Conservation (phyloP, 1,140 invertebrate species). For the Cydia fagiglandana region DNA sequence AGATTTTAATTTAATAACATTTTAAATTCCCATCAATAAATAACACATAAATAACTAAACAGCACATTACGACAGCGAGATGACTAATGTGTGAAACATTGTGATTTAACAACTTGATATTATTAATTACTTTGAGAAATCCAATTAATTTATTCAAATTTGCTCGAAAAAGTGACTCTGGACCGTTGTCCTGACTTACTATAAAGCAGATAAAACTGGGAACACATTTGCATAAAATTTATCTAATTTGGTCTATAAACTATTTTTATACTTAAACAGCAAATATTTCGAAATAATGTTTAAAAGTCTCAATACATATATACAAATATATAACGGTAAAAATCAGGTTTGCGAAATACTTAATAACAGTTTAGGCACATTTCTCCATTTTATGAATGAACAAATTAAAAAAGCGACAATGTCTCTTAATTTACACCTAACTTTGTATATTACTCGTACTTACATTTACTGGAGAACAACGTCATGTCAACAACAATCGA, state of each 20-base stretch:
- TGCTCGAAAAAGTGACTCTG: neutral
- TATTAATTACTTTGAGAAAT: neutral
- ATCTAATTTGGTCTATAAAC: neutral
- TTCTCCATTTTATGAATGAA: slow-evolving; percentile 1
- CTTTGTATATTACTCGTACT: neutral
- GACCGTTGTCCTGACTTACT: neutral
- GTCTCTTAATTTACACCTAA: neutral
- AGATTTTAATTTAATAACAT: slow-evolving; percentile 54
- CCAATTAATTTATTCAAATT: neutral
- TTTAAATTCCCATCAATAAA: slow-evolving; percentile 53
- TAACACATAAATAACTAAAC: slow-evolving; percentile 47
- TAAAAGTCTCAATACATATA: slow-evolving; percentile 37
- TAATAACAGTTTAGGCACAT: slow-evolving; percentile 28
- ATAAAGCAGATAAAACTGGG: slow-evolving; percentile 17
- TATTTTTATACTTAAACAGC: neutral
- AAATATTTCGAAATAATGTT: neutral
- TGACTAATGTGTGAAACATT: slow-evolving; percentile 45
- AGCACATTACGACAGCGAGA: slow-evolving; percentile 56
- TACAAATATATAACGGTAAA: neutral
- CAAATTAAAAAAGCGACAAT: slow-evolving; percentile 7
- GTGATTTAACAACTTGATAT: slow-evolving; percentile 30
- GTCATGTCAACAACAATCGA: slow-evolving; percentile 4
- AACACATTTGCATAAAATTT: slow-evolving; percentile 8
- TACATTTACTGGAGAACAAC: slow-evolving; percentile 12
- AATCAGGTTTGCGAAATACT: neutral